A percentile compares a stretch with the other conserved stretches of the same genome.
Evolutionary conservation across 2,797 vertebrate species (phyloP).

Genomic region (Muraenolepis orangiensis): DNA sequence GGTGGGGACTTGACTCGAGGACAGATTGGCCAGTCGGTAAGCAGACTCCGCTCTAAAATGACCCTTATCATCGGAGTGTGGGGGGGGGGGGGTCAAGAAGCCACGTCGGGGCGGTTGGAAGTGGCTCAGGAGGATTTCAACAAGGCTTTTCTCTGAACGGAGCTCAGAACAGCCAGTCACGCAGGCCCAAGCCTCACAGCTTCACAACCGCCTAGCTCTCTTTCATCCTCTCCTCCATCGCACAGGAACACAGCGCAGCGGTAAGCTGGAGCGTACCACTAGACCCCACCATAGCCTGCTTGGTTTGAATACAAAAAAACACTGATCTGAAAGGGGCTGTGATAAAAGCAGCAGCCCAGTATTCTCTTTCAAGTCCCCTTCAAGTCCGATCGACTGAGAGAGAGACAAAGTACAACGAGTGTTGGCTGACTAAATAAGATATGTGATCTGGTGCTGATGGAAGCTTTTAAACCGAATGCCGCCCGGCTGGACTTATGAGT

Average conservation of each 20-base stretch:
- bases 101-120: conserved; percentile 15
- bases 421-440: conserved; percentile 18
- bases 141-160: neutral
- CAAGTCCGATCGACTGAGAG: conserved; percentile 15
- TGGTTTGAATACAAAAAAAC: conserved; percentile 10
- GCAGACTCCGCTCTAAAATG: conserved; percentile 3
- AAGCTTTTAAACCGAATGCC: conserved; percentile 29
- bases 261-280: neutral
- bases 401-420: conserved; percentile 7
- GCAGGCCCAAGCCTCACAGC: neutral
- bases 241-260: neutral
- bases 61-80: conserved; percentile 20
- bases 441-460: conserved; percentile 31
- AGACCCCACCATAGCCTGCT: neutral
- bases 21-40: conserved; percentile 41
- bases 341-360: conserved; percentile 2
- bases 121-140: neutral
- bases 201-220: too few species aligned
- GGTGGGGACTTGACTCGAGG: too few species aligned
- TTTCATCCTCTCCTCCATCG: neutral
- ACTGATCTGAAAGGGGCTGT: conserved; percentile 5
- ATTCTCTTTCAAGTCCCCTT: conserved; percentile 20
- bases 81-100: conserved; percentile 20
- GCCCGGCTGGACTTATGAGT: conserved; percentile 26
- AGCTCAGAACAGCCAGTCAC: neutral